These are phyloP conservation scores for Odontophorus gujanensis DNA, from an alignment of 2,113 vertebrate genomes.

Conservation along the genomic window DNA sequence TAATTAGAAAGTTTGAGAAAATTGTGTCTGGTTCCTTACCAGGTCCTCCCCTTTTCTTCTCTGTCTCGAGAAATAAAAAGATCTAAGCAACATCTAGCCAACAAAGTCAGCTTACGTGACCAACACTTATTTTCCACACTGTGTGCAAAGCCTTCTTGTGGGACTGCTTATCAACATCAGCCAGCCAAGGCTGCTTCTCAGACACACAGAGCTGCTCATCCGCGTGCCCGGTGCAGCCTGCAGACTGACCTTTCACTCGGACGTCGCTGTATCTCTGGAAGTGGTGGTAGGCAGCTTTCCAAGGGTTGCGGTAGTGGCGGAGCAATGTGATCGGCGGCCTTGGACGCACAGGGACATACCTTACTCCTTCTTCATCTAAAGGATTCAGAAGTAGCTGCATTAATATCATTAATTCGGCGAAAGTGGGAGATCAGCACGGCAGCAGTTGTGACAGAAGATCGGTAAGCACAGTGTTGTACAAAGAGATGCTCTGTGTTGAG, in stretches of 20 bases:
- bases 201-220: too few relatives aligned
- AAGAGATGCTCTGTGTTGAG: neutral
- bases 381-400: neutral
- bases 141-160: neutral
- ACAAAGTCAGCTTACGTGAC: neutral
- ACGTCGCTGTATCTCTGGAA: slow-evolving; percentile 98
- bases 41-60: too few relatives aligned
- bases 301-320: slow-evolving; percentile 96
- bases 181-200: neutral
- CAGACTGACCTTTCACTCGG: slow-evolving; percentile 90
- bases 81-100: neutral
- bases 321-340: slow-evolving; percentile 93
- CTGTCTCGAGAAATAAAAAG: neutral
- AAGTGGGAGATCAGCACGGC: neutral
- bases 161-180: neutral
- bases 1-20: neutral
- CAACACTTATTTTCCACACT: neutral
- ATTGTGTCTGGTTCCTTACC: rapidly evolving
- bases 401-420: rapidly evolving
- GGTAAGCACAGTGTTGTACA: neutral
- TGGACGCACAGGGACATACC: slow-evolving; percentile 92
- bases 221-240: neutral
- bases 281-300: slow-evolving; percentile 99
- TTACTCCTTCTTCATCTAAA: slow-evolving; percentile 96
- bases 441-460: neutral